A percentile compares a stretch with the other conserved stretches of the same genome.
Conservation (phyloP, 1,140 invertebrate genomes). For the Littorina saxatilis region DNA sequence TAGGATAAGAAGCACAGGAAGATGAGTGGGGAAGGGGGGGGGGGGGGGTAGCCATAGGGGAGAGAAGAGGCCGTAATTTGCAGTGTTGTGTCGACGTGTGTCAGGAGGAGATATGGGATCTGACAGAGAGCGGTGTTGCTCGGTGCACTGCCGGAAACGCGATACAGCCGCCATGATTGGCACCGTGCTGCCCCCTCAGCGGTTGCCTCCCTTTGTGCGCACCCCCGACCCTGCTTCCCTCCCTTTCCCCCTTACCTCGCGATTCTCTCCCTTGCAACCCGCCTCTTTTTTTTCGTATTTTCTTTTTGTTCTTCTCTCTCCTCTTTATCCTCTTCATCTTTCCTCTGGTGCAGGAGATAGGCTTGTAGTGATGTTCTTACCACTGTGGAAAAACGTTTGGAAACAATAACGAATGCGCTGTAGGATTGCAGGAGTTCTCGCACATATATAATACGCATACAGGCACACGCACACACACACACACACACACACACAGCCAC, state of each 20-base stretch:
- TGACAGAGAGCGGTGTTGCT: constrained; percentile 14
- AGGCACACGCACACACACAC: too few species aligned
- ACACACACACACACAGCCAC: too few species aligned
- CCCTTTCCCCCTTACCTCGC: background rate
- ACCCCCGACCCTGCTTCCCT: background rate
- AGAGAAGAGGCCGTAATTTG: constrained; percentile 2
- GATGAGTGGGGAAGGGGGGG: background rate
- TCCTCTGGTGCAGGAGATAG: too few species aligned
- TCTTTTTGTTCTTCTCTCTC: background rate
- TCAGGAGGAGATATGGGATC: constrained; percentile 15
- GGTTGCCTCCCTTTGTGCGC: constrained; percentile 12
- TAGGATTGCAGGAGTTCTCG: too few species aligned
- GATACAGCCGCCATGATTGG: constrained; percentile 2
- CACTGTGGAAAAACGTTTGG: too few species aligned
- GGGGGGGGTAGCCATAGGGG: background rate
- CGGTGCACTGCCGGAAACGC: constrained; percentile 3
- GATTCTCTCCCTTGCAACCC: background rate
- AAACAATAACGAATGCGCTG: too few species aligned
- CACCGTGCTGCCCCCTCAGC: background rate
- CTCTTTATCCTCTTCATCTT: background rate
- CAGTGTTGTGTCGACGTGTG: constrained; percentile 7
- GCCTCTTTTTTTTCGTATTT: background rate
- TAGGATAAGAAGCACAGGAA: background rate
- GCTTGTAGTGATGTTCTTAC: too few species aligned
- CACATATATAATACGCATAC: too few species aligned